Base-by-base conservation (phyloP, 2,888 invertebrate genomes). In the Eupithecia exiguata region DNA sequence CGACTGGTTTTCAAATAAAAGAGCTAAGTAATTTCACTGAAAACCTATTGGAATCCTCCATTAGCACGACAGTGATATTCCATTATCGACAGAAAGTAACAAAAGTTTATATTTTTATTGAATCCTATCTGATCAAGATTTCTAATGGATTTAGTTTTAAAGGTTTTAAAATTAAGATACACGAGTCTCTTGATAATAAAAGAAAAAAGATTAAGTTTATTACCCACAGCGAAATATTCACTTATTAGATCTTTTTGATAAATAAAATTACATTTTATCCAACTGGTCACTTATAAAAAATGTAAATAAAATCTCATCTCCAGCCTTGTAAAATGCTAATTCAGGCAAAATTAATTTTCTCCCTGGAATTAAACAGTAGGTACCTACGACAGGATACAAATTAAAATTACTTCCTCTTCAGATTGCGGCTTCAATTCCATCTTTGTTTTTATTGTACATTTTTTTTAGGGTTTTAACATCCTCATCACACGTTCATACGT, bases 321-420 rank as follows among this genome's bases (percentile, higher is more conserved):
- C 67, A 53, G 30, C 40, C 40, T 67, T 72, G 69, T 63, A 72
- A 71, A 74, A 75, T 75, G 75, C 62, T 69, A 71, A 76, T 74
- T 68, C 70, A 58, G 53, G 35, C 61, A n/a, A 70, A 72, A 75
- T 66, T 67, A 75, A 75, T 72, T 75, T 72, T 43, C 72, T 75
- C 70, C 40, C 65, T 68, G 70, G 70, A 75, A 75, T 75, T 72
- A 72, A 72, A 66, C 18, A 70, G 72, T 71, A 70, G n/a, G 10
- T 12, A 21, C 62, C 68, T 58, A 70, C 65, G 53, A 70, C 68
- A 71, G 18, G 58, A 75, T 49, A 53, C 68, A 72, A 75, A 75
- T 72, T 14, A 53, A 21, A 21, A 58, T 58, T 68, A 70, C 70
- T 72, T 69, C 36, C 70, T 53, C 68, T 72, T 75, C 65, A 68